These are phyloP conservation scores for Sebastes alutus DNA, from an alignment of 2,797 vertebrate species.

Conservation along the genomic window DNA sequence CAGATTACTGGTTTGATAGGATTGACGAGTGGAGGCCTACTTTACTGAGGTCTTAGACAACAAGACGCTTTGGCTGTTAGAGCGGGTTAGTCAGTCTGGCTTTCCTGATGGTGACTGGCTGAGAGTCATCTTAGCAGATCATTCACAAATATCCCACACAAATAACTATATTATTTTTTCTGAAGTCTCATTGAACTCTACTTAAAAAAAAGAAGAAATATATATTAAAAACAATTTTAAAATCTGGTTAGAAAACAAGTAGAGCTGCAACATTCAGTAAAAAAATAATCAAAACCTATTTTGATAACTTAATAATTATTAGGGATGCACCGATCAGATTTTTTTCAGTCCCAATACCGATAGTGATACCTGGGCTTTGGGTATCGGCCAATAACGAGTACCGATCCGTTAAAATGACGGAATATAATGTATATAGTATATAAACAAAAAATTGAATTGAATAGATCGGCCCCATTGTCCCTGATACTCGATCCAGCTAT, in stretches of 20 bases:
- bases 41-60: slow-evolving; percentile 32
- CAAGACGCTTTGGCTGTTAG: slow-evolving; percentile 2
- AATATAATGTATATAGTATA: too few relatives aligned
- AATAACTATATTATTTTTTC: neutral
- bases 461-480: too few relatives aligned
- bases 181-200: neutral
- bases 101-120: neutral
- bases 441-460: fast-evolving
- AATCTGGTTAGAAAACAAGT: neutral
- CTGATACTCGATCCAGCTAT: too few relatives aligned
- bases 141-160: slow-evolving; percentile 15
- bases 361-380: too few relatives aligned
- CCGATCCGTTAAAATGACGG: too few relatives aligned
- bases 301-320: neutral
- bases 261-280: neutral
- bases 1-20: slow-evolving; percentile 65
- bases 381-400: too few relatives aligned
- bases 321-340: too few relatives aligned
- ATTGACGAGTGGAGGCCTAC: slow-evolving; percentile 39
- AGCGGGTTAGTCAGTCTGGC: neutral
- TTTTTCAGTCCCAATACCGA: too few relatives aligned
- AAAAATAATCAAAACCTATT: neutral
- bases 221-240: neutral
- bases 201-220: neutral
- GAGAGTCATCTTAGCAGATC: neutral